phyloP scores from a whole-genome alignment of 92 coral and sea anemone species.

The Parazoanthus swiftii region DNA sequence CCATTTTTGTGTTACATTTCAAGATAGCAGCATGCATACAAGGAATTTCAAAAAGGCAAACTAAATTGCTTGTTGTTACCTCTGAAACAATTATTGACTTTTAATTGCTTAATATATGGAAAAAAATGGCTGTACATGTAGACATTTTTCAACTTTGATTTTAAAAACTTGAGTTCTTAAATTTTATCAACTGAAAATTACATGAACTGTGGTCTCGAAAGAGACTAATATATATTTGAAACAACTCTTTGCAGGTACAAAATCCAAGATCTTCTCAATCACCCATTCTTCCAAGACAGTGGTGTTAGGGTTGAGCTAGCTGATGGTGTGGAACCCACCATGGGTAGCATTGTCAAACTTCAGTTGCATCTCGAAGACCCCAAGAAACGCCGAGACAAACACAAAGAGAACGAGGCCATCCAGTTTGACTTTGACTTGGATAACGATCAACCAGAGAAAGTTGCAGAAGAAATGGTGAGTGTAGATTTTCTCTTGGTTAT shows the following conservation, averaged over 20 bases:
- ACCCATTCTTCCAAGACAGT: constrained; percentile 95
- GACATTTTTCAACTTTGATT: no score
- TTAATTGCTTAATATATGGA: no score
- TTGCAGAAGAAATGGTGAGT: constrained; percentile 95
- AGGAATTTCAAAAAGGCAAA: no score
- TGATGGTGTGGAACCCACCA: constrained; percentile 59
- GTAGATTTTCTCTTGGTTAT: neutral
- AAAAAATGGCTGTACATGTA: no score
- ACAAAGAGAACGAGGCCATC: constrained; percentile 96
- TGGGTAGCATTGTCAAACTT: constrained; percentile 73
- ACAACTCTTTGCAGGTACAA: constrained; percentile 67
- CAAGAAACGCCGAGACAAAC: constrained; percentile 91
- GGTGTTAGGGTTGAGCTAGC: constrained; percentile 89
- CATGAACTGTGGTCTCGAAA: neutral
- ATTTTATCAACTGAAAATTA: neutral
- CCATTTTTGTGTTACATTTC: no score
- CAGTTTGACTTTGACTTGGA: constrained; percentile 94
- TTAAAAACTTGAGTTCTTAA: no score
- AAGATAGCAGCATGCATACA: no score
- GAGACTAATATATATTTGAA: neutral
- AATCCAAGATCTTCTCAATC: constrained; percentile 76
- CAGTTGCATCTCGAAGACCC: constrained; percentile 89
- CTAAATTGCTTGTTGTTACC: no score
- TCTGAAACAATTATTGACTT: no score
- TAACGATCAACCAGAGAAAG: constrained; percentile 92